Evolutionary conservation across 2,888 invertebrate genomes (phyloP).

Genomic region (Cephus pygmeus): DNA sequence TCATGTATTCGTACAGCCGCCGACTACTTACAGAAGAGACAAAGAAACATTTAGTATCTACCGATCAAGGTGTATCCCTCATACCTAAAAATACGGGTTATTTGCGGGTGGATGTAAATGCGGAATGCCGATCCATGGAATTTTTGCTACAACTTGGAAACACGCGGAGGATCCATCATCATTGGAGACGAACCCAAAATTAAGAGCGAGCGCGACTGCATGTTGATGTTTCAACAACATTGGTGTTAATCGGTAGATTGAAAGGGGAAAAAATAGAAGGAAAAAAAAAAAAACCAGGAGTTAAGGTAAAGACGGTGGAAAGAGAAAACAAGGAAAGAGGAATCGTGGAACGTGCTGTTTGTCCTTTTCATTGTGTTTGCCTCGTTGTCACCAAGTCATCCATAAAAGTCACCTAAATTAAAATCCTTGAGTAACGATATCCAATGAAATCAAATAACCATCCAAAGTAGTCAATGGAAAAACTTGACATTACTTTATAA

Average conservation of each 20-base stretch:
- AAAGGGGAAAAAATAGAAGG: neutral
- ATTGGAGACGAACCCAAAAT: slow-evolving; percentile 7
- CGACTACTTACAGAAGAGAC: slow-evolving; percentile 26
- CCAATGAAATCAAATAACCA: no score
- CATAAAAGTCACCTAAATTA: no score
- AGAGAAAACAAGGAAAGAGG: slow-evolving; percentile 21
- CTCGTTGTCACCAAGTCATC: no score
- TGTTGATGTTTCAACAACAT: neutral
- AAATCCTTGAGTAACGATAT: no score
- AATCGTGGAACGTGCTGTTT: no score
- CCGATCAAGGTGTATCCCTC: neutral
- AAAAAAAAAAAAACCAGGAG: neutral
- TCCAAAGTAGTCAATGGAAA: no score
- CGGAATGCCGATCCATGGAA: no score
- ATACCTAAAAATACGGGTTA: slow-evolving; percentile 3
- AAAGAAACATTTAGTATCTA: slow-evolving; percentile 19
- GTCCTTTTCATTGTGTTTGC: no score
- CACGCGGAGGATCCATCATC: slow-evolving; percentile 19
- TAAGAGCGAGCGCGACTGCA: neutral
- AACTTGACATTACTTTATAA: no score
- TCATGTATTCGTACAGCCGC: slow-evolving; percentile 27
- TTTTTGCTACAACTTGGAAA: slow-evolving; percentile 16
- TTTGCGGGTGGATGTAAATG: no score
- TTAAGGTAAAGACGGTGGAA: slow-evolving; percentile 27
- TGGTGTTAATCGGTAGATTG: neutral